Percentiles rank a stretch among this genome's conserved stretches.
phyloP scores from a whole-genome alignment of 2,113 vertebrate species.

The Dasyurus viverrinus region DNA sequence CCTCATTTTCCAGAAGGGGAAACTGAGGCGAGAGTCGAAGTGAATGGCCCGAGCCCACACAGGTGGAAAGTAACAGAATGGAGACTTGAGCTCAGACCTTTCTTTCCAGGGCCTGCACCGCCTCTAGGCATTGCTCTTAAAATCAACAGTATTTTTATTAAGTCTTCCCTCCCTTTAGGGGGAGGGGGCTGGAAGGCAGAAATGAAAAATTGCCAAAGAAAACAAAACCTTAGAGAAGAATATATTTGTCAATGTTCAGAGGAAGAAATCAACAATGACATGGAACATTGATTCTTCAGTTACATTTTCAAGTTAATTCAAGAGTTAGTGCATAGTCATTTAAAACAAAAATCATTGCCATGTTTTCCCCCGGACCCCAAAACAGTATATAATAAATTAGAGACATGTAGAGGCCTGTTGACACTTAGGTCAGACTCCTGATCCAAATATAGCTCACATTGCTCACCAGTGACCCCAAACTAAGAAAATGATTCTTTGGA shows the following conservation, averaged over 20 bases:
- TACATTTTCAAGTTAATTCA: constrained; percentile 64
- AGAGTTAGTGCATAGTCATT: constrained; percentile 40
- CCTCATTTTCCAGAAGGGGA: background rate
- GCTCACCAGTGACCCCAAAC: constrained; percentile 34
- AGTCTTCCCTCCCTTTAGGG: constrained; percentile 52
- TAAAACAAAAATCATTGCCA: constrained; percentile 26
- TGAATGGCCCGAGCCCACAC: background rate
- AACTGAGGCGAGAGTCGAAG: background rate
- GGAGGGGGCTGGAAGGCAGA: constrained; percentile 39
- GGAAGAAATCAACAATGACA: background rate
- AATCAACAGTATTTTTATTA: constrained; percentile 69
- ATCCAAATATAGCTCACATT: constrained; percentile 18
- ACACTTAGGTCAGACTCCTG: constrained; percentile 55
- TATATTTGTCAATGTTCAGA: background rate
- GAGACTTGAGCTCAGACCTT: background rate
- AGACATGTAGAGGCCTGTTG: constrained; percentile 47
- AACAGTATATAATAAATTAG: constrained; percentile 56
- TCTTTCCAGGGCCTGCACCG: background rate
- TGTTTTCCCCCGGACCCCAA: constrained; percentile 45
- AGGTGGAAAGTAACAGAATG: background rate
- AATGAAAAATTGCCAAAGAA: constrained; percentile 58
- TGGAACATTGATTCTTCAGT: constrained; percentile 40
- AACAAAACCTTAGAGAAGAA: constrained; percentile 53
- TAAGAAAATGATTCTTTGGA: constrained; percentile 54
- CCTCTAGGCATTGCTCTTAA: constrained; percentile 24